These are phyloP conservation scores for Catocala sponsa DNA, from an alignment of 2,888 invertebrate species.

Conservation along the genomic window DNA sequence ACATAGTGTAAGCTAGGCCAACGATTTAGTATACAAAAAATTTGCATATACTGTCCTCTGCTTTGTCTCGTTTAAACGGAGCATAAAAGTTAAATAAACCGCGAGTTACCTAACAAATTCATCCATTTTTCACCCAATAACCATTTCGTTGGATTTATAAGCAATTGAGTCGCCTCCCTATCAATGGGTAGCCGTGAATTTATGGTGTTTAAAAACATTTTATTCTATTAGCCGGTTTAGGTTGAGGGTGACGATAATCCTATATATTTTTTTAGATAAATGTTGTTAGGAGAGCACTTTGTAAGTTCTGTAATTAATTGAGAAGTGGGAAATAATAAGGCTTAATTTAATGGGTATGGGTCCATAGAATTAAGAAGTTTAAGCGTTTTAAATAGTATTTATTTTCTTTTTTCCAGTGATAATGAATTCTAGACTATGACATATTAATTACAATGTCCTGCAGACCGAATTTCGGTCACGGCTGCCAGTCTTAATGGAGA, in stretches of 20 bases:
- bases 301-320: background rate
- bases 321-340: background rate
- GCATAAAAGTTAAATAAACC: constrained; percentile 60
- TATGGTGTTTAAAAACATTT: constrained; percentile 61
- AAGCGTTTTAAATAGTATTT: too few relatives aligned
- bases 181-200: constrained; percentile 56
- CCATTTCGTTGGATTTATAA: constrained; percentile 66
- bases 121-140: constrained; percentile 66
- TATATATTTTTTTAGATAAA: constrained; percentile 6
- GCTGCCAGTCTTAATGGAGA: too few relatives aligned
- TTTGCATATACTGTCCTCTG: too few relatives aligned
- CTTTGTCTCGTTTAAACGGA: background rate
- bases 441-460: too few relatives aligned
- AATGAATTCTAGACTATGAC: too few relatives aligned
- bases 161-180: constrained; percentile 59
- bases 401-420: too few relatives aligned
- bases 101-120: constrained; percentile 48
- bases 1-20: too few relatives aligned
- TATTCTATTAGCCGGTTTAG: constrained; percentile 58
- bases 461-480: too few relatives aligned
- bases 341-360: background rate
- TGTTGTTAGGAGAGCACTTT: background rate
- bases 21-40: too few relatives aligned
- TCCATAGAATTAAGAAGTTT: too few relatives aligned
- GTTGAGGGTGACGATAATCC: constrained; percentile 7